phyloP scores from a whole-genome alignment of 1,140 invertebrate species.

The Chrysopa pallens region DNA sequence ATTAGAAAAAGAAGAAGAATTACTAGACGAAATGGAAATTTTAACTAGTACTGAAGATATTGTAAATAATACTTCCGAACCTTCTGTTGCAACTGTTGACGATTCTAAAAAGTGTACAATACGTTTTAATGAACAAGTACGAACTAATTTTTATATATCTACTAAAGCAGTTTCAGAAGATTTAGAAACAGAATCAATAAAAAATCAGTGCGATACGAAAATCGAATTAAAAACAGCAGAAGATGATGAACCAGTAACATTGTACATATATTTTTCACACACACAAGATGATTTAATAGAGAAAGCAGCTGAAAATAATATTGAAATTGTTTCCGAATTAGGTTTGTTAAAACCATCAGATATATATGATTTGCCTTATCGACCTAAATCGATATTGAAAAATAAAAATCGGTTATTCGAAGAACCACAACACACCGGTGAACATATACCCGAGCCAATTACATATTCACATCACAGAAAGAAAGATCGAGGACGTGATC shows the following conservation, averaged over 20 bases:
- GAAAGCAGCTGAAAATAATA: background rate
- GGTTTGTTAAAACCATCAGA: background rate
- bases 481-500: background rate
- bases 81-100: no score
- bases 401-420: background rate
- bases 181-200: no score
- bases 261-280: background rate
- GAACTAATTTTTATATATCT: no score
- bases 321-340: background rate
- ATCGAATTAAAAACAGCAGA: background rate
- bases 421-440: background rate
- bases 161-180: no score
- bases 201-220: no score
- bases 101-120: no score
- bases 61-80: background rate
- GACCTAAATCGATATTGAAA: background rate
- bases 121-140: no score
- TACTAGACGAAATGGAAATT: slow-evolving; percentile 31
- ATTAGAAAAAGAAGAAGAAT: slow-evolving; percentile 33
- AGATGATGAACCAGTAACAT: background rate
- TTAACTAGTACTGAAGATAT: background rate
- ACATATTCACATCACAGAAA: background rate
- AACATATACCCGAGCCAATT: no score
- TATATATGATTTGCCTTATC: background rate
- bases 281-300: background rate